Evolutionary conservation across 2,888 invertebrate genomes (phyloP), one percentile per base, ranked within the genome.

Genomic region (Arenicola marina): DNA sequence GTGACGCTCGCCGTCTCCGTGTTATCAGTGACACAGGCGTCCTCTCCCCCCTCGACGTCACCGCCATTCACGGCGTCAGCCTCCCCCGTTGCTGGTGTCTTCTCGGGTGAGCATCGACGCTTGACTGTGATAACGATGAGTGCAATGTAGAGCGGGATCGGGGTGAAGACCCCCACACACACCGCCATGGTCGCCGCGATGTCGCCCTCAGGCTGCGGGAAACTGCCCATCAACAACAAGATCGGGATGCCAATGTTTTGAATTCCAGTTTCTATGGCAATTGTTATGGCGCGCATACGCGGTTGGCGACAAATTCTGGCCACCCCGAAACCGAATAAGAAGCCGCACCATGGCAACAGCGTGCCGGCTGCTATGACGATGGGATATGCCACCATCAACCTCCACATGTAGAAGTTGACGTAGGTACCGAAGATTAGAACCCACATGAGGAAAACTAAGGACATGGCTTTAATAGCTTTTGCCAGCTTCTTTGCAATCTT

Each of bases 181-280:
- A 24, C 29, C 24, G 56, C 55, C 26, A 61, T n/a, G 32, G 51
- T 38, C 18, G 55, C 55, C 18, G 33, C 61, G 32, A 61, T 15
- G 33, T 61, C 61, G 4, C 61, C 61, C 3, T 61, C 55, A 1
- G 61, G 61, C 28, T 44, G 54, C 0, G 88, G 88, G 61, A 95
- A 86, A 2, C 92, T 89, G 76, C 92, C 89, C 60, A 91, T 85
- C 56, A 95, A 85, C 73, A 95, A 86, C 83, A 95, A 92, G 75
- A 95, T 94, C 0, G 95, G 88, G 68, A 95, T 89, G 51, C 94
- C 95, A 0, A 94, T 94, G 84, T 95, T 95, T 84, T 95, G 94
- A 59, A 95, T 89, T 57, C 95, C 78, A 0, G 82, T 82, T 68
- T 96, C 95, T 53, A 95, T 90, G 48, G 92, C 90, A 75, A 96